These are phyloP conservation scores for Sebastolobus altivelis DNA, from an alignment of 2,797 vertebrate genomes.

Conservation along the genomic window DNA sequence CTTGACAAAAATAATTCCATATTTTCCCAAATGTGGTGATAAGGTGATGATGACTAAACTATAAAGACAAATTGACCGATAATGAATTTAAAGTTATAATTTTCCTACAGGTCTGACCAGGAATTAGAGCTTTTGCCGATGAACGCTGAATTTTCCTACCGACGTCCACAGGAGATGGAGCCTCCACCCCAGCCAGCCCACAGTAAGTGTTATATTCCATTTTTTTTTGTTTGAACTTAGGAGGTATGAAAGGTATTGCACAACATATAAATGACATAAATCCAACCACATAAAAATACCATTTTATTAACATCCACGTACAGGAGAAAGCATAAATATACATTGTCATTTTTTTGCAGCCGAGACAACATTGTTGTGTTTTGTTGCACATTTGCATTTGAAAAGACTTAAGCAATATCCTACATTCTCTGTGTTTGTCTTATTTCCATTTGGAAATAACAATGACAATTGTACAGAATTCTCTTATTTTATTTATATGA, in stretches of 20 bases:
- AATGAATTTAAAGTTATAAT: not conserved
- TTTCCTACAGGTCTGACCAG: conserved; percentile 43
- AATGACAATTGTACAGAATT: too few species aligned
- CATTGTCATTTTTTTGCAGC: not conserved
- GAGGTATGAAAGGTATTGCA: not conserved
- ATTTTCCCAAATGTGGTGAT: not conserved
- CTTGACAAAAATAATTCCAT: not conserved
- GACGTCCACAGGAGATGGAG: conserved; percentile 8
- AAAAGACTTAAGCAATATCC: too few species aligned
- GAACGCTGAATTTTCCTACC: conserved; percentile 30
- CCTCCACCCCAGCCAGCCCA: conserved; percentile 11
- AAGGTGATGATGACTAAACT: not conserved
- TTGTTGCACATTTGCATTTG: not conserved
- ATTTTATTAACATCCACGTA: not conserved
- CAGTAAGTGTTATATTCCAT: conserved; percentile 40
- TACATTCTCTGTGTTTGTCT: too few species aligned
- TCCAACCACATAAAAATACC: not conserved
- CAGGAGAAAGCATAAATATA: not conserved
- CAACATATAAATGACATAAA: not conserved
- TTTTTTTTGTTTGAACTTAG: not conserved
- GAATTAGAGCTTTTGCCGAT: conserved; percentile 52
- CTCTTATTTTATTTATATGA: too few species aligned
- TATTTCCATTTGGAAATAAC: too few species aligned
- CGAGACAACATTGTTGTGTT: too few species aligned
- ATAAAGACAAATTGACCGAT: not conserved